These are phyloP conservation scores for Aleiodes alternator DNA, from an alignment of 2,888 invertebrate species.

Conservation along the genomic window DNA sequence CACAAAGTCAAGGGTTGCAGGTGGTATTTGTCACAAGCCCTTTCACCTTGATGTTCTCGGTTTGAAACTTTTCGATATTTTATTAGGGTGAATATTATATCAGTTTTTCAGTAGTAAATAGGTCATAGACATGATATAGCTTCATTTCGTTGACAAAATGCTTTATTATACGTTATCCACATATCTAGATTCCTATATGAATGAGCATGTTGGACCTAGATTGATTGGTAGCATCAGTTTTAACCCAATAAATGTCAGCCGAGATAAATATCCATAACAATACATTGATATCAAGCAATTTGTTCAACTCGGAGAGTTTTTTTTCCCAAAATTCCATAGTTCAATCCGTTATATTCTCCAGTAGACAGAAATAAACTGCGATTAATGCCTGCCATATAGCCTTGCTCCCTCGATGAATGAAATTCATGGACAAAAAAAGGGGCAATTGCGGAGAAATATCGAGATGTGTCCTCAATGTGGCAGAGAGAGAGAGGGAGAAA, in stretches of 20 bases:
- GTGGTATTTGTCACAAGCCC: constrained; percentile 40
- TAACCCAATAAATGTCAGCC: constrained; percentile 44
- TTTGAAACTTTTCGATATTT: constrained; percentile 4
- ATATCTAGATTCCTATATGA: constrained; percentile 1
- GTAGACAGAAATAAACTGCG: constrained; percentile 30
- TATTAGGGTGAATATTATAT: constrained; percentile 28
- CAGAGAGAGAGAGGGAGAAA: constrained; percentile 22
- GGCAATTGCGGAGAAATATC: constrained; percentile 45
- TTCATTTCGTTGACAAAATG: not conserved
- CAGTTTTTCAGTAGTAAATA: not conserved
- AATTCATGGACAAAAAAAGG: constrained; percentile 40
- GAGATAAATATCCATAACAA: constrained; percentile 27
- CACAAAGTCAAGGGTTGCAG: constrained; percentile 56
- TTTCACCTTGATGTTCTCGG: constrained; percentile 8
- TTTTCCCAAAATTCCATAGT: constrained; percentile 31
- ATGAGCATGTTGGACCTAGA: constrained; percentile 13
- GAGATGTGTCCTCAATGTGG: constrained; percentile 36
- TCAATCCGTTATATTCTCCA: constrained; percentile 31
- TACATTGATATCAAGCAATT: constrained; percentile 44
- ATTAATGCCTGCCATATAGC: constrained; percentile 39
- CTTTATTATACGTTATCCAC: not conserved
- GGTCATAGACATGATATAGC: not conserved
- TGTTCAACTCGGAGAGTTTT: constrained; percentile 30
- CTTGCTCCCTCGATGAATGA: constrained; percentile 40
- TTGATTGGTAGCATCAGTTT: constrained; percentile 41